Evolutionary conservation across 2,113 vertebrate species (phyloP), one percentile per base, ranked within the genome.

Genomic region (Pseudorasbora parva): DNA sequence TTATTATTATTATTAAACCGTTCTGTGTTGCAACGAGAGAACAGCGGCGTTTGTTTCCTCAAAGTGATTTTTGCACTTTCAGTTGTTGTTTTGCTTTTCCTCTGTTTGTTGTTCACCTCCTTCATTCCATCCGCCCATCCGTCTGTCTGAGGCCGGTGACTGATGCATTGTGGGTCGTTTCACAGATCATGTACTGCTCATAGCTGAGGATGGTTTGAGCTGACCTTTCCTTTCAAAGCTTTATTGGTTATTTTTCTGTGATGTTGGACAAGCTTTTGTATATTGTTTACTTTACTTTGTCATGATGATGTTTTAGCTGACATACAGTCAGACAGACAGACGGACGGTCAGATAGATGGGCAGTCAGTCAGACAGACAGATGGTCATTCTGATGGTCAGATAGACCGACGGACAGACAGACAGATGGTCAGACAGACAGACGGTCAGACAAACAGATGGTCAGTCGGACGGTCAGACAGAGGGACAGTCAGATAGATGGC

Each of bases 81-180:
- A 45, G 89, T 93, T 93, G 86, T 72, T 90, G 76, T 56, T 27
- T 66, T 8, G 64, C 15, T 25, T 56, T 43, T 19, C 49, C 74
- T 84, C 66, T 78, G 57, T 19, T 14, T 49, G 45, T 69, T 59
- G 74, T 83, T 72, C 78, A 84, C 84, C 78, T 76, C 82, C 59
- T 83, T 77, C 87, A 77, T 76, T 77, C 45, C 47, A 19, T 85
- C 54, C 60, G 21, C 73, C 74, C 27, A 30, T 6, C 43, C 54
- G 85, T 92, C 92, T 54, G 51, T 54, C 7, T 19, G 17, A 21
- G 2, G 51, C 21, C 51, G 2, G 88, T 92, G 90, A 91, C 89
- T 64, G 86, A 91, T 88, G 88, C 91, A 89, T 92, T 92, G 90
- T 93, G 92, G 88, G 91, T 94, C 92, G 90, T 93, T 93, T 90